Conservation (phyloP, 1,140 invertebrate genomes). For the Metaphire vulgaris region DNA sequence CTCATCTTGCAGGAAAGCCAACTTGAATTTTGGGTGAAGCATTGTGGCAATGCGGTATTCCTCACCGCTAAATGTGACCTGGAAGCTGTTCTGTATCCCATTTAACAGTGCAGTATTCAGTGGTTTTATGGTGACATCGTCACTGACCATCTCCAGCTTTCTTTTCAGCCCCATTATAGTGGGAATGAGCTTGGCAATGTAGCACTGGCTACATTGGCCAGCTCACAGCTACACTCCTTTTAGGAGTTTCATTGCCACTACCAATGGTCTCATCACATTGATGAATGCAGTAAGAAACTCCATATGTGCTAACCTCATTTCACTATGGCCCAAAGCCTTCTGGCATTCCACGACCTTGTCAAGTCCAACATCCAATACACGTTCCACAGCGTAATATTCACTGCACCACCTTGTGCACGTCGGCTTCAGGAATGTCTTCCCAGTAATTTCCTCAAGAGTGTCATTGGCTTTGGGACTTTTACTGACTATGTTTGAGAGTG, state of each 20-base stretch:
- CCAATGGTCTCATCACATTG: neutral
- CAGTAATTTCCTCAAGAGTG: neutral
- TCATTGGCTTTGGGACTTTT: neutral
- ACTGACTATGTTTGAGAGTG: neutral
- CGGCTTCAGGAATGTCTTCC: neutral
- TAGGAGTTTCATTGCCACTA: neutral
- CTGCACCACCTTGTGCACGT: neutral
- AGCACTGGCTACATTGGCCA: neutral
- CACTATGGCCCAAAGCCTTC: neutral
- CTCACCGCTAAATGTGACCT: neutral
- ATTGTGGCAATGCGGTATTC: slow-evolving; percentile 3
- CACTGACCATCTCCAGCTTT: no score
- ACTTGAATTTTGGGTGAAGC: slow-evolving; percentile 3
- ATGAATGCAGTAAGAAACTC: neutral
- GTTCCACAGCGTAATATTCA: neutral
- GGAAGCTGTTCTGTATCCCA: no score
- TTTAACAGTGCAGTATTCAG: no score
- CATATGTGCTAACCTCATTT: neutral
- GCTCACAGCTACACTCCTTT: no score
- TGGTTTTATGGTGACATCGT: no score
- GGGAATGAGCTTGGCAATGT: slow-evolving; percentile 1
- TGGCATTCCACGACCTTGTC: no score
- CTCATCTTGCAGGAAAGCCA: no score
- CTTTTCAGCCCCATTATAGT: neutral
- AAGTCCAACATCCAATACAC: neutral